Conservation (phyloP, 2,797 vertebrate genomes). For the Austrolebias charrua region DNA sequence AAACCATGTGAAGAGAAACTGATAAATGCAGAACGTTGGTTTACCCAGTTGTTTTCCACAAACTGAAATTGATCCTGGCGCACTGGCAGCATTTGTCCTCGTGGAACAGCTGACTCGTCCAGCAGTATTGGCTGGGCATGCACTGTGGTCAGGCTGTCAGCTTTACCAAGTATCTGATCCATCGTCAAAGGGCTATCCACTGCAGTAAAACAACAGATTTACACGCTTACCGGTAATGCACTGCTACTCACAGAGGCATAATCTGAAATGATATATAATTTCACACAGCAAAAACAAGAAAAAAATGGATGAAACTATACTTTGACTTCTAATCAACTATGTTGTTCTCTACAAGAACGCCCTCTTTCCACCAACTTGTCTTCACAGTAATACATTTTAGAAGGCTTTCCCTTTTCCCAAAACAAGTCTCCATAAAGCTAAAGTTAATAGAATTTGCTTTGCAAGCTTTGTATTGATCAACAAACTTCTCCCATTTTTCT, state of each 20-base stretch:
- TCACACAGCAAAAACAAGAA: not conserved
- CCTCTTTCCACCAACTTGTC: too few species aligned
- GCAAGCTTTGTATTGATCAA: not conserved
- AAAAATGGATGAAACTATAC: not conserved
- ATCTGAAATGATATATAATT: too few species aligned
- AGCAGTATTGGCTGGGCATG: conserved; percentile 24
- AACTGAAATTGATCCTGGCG: conserved; percentile 43
- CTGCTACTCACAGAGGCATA: too few species aligned
- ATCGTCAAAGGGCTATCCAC: conserved; percentile 8
- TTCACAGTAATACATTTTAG: too few species aligned
- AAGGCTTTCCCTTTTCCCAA: too few species aligned
- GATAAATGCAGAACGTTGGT: conserved; percentile 14
- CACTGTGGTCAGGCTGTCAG: conserved; percentile 9
- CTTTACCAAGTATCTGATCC: conserved; percentile 21
- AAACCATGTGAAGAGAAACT: conserved; percentile 11
- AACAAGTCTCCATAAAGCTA: too few species aligned
- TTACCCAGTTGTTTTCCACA: conserved; percentile 42
- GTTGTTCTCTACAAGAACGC: not conserved
- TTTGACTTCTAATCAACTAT: not conserved
- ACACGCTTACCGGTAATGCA: too few species aligned
- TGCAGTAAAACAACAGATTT: not conserved
- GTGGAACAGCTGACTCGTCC: conserved; percentile 42
- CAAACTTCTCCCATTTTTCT: not conserved
- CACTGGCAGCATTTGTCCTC: conserved; percentile 46
- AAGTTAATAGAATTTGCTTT: too few species aligned